phyloP scores from a whole-genome alignment of 2,113 vertebrate species.

The Pygoscelis adeliae region DNA sequence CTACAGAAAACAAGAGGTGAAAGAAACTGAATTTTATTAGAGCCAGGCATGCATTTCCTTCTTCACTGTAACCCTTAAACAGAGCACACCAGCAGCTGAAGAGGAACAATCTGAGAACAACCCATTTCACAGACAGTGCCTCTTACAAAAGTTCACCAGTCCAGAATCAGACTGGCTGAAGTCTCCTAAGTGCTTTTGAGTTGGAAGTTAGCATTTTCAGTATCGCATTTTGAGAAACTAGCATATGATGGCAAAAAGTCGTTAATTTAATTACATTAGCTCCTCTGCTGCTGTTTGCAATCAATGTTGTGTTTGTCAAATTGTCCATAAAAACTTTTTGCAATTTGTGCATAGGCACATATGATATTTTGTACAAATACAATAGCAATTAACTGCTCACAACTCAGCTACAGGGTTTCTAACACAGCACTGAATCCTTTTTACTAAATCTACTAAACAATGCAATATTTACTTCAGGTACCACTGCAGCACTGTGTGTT shows the following conservation, averaged over 20 bases:
- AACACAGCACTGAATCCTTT: background rate
- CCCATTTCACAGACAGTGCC: background rate
- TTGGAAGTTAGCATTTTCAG: background rate
- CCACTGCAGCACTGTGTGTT: background rate
- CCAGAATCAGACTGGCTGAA: background rate
- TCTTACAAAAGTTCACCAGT: background rate
- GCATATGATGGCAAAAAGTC: background rate
- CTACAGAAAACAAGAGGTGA: background rate
- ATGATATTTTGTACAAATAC: background rate
- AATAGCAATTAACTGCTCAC: background rate
- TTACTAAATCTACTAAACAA: background rate
- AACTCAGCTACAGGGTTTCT: background rate
- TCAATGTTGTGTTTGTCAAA: background rate
- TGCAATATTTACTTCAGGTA: background rate
- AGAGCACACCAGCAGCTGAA: background rate
- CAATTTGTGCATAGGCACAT: background rate
- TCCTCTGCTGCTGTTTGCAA: background rate
- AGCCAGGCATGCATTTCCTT: background rate
- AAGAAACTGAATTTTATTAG: background rate
- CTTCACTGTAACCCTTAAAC: background rate
- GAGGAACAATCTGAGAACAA: background rate
- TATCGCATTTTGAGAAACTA: background rate
- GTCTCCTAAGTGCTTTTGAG: background rate
- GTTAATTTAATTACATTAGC: background rate
- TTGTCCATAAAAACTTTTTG: background rate